These are phyloP conservation scores for Artemia sinica DNA, from an alignment of 2,888 invertebrate genomes.

Conservation along the genomic window DNA sequence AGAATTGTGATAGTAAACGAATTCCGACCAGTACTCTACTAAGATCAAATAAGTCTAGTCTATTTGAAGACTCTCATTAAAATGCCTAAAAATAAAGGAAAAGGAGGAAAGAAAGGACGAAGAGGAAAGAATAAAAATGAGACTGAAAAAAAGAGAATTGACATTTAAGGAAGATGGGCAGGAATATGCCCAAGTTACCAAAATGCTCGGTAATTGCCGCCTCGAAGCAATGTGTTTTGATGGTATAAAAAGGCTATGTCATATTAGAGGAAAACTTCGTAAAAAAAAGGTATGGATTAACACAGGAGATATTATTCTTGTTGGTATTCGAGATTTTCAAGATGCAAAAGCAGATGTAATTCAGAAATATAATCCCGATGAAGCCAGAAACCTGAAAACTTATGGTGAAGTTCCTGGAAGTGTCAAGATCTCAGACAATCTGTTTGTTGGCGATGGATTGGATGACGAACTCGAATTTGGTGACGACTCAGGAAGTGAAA, in stretches of 20 bases:
- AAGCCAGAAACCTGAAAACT: slow-evolving; percentile 94
- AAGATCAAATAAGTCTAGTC: too few relatives aligned
- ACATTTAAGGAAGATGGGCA: slow-evolving; percentile 99
- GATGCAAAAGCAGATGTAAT: slow-evolving; percentile 97
- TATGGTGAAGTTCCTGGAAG: slow-evolving; percentile 94
- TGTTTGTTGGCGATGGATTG: slow-evolving; percentile 81
- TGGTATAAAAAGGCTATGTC: slow-evolving; percentile 91
- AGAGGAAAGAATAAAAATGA: slow-evolving; percentile 97
- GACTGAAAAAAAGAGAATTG: slow-evolving; percentile 96
- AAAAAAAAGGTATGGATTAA: slow-evolving; percentile 98
- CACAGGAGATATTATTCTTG: slow-evolving; percentile 92
- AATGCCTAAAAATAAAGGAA: too few relatives aligned
- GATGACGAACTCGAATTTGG: slow-evolving; percentile 95
- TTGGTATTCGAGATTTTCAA: slow-evolving; percentile 93
- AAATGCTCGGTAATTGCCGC: slow-evolving; percentile 98
- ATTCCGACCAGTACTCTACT: too few relatives aligned
- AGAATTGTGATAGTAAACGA: too few relatives aligned
- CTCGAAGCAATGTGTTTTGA: slow-evolving; percentile 99
- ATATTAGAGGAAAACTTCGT: slow-evolving; percentile 84
- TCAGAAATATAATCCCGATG: slow-evolving; percentile 94
- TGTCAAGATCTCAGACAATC: slow-evolving; percentile 89
- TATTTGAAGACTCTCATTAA: too few relatives aligned
- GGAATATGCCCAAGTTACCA: slow-evolving; percentile 96
- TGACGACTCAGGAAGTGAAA: slow-evolving; percentile 79
- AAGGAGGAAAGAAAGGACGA: slow-evolving; percentile 42